Evolutionary conservation across 2,888 invertebrate genomes (phyloP), one percentile per base, ranked within the genome.

Genomic region (Drosophila hamatofila): DNA sequence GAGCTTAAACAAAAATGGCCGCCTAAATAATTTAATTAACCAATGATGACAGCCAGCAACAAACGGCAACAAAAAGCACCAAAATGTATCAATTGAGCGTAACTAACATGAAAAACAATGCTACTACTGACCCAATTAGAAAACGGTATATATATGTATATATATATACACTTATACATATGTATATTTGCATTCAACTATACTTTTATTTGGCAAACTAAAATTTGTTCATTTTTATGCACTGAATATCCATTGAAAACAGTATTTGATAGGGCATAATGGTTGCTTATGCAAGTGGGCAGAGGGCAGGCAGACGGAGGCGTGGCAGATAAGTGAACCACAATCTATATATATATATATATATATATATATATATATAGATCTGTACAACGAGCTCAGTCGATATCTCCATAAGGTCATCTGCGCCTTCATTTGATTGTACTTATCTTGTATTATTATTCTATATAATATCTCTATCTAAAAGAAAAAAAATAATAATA

Each of bases 21-120:
- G 66, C 71, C 60, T 75, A 79, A 89, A 87, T 85, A 89, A 89
- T 89, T 89, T 79, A 85, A 85, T 85, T 89, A 85, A 87, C 88
- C 77, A 48, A 87, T 59, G n/a, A 74, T 75, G 72, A 69, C 69
- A 75, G 72, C 59, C 42, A 59, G 65, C 49, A 69, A 62, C 46
- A 51, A 44, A 66, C 8, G 30, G 2, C 30, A 30, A 35, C 35
- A 35, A 35, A 14, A 35, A 14, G 61, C 46, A 56, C 54, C 51
- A 27, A 74, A 61, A 54, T 49, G 35, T 66, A 55, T 66, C 79
- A 77, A 78, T 77, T 74, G 66, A 74, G 75, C 75, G 75, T 41
- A 63, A 63, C 62, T 49, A 57, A 33, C 11, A 18, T 18, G 27
- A 21, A 25, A 35, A 35, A 41, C 16, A 57, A 60, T 70, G 35